Percentiles rank a stretch among this genome's conserved stretches.
Evolutionary conservation across 2,888 invertebrate species (phyloP).

Genomic region (Andrena haemorrhoa): DNA sequence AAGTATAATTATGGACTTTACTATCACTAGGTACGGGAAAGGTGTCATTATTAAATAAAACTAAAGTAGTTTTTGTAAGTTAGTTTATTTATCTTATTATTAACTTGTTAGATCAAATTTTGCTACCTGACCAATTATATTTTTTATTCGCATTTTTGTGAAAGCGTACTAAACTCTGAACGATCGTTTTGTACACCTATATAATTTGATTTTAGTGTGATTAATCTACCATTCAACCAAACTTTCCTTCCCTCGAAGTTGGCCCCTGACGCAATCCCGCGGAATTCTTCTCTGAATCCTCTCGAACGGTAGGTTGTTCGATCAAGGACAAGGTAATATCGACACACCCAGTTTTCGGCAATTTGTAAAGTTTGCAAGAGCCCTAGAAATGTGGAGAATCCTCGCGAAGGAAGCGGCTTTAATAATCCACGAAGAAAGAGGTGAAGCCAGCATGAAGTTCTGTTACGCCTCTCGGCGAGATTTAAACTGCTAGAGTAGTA

Average conservation of each 20-base stretch:
- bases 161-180: too few relatives aligned
- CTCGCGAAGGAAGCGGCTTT: conserved; percentile 42
- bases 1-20: too few relatives aligned
- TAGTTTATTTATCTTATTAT: too few relatives aligned
- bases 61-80: too few relatives aligned
- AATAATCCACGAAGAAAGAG: conserved; percentile 57
- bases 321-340: conserved; percentile 32
- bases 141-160: too few relatives aligned
- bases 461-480: conserved; percentile 53
- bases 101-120: too few relatives aligned
- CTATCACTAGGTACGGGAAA: too few relatives aligned
- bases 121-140: too few relatives aligned
- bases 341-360: conserved; percentile 24
- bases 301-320: neutral
- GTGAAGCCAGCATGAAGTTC: conserved; percentile 51
- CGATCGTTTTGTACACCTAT: too few relatives aligned
- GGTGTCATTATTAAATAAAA: too few relatives aligned
- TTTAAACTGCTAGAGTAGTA: conserved; percentile 56
- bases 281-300: neutral
- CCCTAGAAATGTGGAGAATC: conserved; percentile 40
- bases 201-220: neutral
- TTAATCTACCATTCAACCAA: conserved; percentile 6
- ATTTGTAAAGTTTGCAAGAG: conserved; percentile 48
- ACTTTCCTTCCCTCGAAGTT: neutral
- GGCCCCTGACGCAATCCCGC: neutral